A percentile compares a stretch with the other conserved stretches of the same genome.
These are phyloP conservation scores for Corella eumyota DNA, from an alignment of 23 tunicate genomes.

Conservation along the genomic window DNA sequence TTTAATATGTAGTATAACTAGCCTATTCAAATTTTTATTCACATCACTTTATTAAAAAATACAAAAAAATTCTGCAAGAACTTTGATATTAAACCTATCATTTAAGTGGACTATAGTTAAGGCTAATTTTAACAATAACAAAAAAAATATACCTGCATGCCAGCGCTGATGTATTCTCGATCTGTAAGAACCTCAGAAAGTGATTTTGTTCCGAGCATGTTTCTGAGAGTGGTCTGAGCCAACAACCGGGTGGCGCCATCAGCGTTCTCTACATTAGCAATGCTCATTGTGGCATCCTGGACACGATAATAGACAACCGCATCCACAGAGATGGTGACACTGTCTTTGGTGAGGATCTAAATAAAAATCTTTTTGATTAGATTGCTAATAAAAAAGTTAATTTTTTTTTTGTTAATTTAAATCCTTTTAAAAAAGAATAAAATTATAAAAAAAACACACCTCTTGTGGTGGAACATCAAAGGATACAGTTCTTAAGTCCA, in stretches of 20 bases:
- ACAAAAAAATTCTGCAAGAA: too few relatives aligned
- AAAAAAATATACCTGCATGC: slow-evolving; percentile 59
- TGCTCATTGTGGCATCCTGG: slow-evolving; percentile 80
- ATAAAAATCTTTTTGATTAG: not conserved
- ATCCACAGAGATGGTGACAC: slow-evolving; percentile 86
- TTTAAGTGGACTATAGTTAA: too few relatives aligned
- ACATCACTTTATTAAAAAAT: too few relatives aligned
- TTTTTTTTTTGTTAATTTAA: too few relatives aligned
- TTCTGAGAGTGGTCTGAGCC: slow-evolving; percentile 76
- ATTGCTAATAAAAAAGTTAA: too few relatives aligned
- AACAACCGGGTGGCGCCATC: slow-evolving; percentile 85
- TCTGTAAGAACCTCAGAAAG: slow-evolving; percentile 83
- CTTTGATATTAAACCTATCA: too few relatives aligned
- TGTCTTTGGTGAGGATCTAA: slow-evolving; percentile 82
- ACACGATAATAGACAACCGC: slow-evolving; percentile 88
- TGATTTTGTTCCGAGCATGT: slow-evolving; percentile 80
- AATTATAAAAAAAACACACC: slow-evolving; percentile 26
- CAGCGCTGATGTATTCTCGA: slow-evolving; percentile 70
- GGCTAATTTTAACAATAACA: not conserved
- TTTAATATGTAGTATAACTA: too few relatives aligned
- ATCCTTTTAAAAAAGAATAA: too few relatives aligned
- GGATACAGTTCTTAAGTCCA: slow-evolving; percentile 83
- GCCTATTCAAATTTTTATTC: too few relatives aligned
- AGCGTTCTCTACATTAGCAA: slow-evolving; percentile 85
- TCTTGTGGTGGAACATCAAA: slow-evolving; percentile 98